A percentile compares a stretch with the other conserved stretches of the same genome.
These are phyloP conservation scores for Elachura formosa DNA, from an alignment of 2,113 vertebrate species.

Conservation along the genomic window DNA sequence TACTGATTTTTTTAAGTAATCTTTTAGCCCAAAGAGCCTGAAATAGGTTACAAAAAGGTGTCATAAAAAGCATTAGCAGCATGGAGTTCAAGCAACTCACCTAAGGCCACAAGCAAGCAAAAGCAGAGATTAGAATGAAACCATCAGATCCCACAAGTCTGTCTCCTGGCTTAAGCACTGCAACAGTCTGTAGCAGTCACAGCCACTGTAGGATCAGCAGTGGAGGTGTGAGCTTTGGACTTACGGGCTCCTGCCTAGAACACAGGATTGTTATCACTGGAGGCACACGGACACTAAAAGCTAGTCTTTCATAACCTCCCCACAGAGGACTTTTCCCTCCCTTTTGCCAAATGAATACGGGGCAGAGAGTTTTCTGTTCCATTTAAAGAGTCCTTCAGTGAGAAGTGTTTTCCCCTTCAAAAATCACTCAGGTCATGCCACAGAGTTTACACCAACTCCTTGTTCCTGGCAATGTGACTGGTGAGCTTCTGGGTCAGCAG, in stretches of 20 bases:
- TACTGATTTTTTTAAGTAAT: neutral
- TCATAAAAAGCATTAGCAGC: neutral
- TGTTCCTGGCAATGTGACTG: neutral
- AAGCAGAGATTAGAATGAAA: neutral
- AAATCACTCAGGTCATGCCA: neutral
- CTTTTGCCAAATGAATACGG: neutral
- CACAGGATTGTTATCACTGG: neutral
- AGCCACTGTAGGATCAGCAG: slow-evolving; percentile 6
- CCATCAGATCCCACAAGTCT: neutral
- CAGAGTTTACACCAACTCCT: neutral
- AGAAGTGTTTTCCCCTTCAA: neutral
- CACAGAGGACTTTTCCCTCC: neutral
- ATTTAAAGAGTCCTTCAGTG: neutral
- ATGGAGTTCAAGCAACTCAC: slow-evolving; percentile 8
- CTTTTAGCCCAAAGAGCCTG: neutral
- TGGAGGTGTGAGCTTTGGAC: slow-evolving; percentile 52
- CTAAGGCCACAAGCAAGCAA: neutral
- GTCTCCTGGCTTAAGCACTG: neutral
- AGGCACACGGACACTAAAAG: neutral
- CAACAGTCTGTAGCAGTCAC: neutral
- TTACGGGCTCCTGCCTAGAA: neutral
- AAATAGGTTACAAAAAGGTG: neutral
- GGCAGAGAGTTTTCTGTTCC: neutral
- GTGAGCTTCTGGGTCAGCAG: neutral
- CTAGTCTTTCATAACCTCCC: neutral